phyloP scores from a whole-genome alignment of 2,888 invertebrate genomes.

The Papilio gigon region DNA sequence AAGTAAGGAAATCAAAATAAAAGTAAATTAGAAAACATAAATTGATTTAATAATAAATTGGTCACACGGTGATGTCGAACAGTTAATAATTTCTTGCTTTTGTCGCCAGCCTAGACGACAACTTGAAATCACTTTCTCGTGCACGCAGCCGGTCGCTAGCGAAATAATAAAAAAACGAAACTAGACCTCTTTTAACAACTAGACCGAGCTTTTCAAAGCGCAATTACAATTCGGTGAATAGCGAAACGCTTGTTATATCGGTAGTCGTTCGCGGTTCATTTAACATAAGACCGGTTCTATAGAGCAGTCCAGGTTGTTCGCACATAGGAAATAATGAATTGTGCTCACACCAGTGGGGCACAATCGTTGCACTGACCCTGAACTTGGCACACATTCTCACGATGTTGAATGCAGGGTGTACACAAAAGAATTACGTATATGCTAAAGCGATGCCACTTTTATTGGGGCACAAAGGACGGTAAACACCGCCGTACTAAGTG shows the following conservation, averaged over 20 bases:
- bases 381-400: constrained; percentile 80
- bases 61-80: not conserved
- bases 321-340: constrained; percentile 52
- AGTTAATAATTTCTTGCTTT: constrained; percentile 14
- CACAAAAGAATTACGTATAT: constrained; percentile 61
- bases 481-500: constrained; percentile 46
- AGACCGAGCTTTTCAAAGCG: constrained; percentile 44
- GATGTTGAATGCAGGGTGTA: constrained; percentile 58
- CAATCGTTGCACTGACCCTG: constrained; percentile 64
- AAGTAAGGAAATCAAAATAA: not conserved
- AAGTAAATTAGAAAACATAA: not conserved
- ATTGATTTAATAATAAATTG: not conserved
- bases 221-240: constrained; percentile 42
- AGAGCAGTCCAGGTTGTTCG: constrained; percentile 47
- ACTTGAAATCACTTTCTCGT: constrained; percentile 24
- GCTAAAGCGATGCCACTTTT: constrained; percentile 59
- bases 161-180: constrained; percentile 25
- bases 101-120: constrained; percentile 38
- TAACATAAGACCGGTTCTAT: constrained; percentile 56
- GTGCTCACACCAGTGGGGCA: constrained; percentile 47
- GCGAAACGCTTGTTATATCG: constrained; percentile 45
- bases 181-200: constrained; percentile 46
- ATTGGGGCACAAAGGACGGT: constrained; percentile 55
- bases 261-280: constrained; percentile 57
- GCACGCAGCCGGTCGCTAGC: constrained; percentile 1